Evolutionary conservation across 35 echinoderm and acorn worm genomes (phyloP).

Genomic region (Apostichopus californicus): DNA sequence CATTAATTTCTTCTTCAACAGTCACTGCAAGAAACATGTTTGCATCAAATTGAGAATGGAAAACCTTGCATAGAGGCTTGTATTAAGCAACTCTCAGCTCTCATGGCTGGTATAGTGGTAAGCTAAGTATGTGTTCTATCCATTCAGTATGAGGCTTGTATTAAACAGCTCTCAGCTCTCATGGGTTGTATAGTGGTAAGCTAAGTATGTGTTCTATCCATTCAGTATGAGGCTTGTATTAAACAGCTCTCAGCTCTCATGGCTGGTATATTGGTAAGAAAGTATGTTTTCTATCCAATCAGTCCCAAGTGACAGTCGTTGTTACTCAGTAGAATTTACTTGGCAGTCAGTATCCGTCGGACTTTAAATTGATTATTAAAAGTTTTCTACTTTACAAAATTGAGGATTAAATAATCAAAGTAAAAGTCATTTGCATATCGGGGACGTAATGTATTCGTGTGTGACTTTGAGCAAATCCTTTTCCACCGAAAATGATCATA

Average conservation of each 20-base stretch:
- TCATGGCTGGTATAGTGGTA: slow-evolving; percentile 72
- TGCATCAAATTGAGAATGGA: slow-evolving; percentile 65
- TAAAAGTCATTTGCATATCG: no score
- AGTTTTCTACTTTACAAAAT: no score
- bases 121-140: background rate
- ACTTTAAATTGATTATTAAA: no score
- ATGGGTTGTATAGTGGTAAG: slow-evolving; percentile 26
- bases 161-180: slow-evolving; percentile 66
- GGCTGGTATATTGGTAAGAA: slow-evolving; percentile 67
- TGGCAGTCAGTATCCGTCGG: no score
- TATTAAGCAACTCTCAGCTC: slow-evolving; percentile 71
- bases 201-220: background rate
- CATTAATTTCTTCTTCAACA: slow-evolving; percentile 18
- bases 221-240: slow-evolving; percentile 61
- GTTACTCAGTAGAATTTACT: no score
- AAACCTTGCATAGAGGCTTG: slow-evolving; percentile 84
- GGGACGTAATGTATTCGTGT: no score
- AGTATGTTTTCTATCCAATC: no score
- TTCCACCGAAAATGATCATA: no score
- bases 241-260: slow-evolving; percentile 73
- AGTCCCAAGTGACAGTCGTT: no score
- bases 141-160: slow-evolving; percentile 57
- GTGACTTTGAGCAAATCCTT: no score
- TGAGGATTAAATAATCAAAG: no score
- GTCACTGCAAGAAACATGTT: slow-evolving; percentile 79